A percentile compares a stretch with the other conserved stretches of the same genome.
Conservation (phyloP, 2,797 vertebrate species). For the Aulostomus chinensis region DNA sequence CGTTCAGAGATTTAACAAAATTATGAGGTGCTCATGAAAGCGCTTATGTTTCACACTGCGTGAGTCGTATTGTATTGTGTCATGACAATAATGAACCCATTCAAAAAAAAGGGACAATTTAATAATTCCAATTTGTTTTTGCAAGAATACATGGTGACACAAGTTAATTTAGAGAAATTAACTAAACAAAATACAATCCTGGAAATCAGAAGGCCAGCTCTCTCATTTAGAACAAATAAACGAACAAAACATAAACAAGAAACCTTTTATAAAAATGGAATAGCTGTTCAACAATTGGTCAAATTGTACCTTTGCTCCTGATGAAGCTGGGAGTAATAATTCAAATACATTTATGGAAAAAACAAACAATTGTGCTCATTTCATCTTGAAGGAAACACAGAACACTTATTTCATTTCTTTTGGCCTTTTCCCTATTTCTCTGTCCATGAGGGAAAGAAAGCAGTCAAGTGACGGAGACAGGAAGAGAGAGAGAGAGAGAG, state of each 20-base stretch:
- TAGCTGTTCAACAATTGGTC: too few relatives aligned
- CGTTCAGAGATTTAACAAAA: background rate
- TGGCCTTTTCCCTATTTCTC: slow-evolving; percentile 15
- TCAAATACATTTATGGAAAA: background rate
- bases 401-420: slow-evolving; percentile 1
- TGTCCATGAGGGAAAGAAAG: slow-evolving; percentile 10
- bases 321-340: background rate
- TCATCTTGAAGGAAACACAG: background rate
- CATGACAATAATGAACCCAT: background rate
- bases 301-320: too few relatives aligned
- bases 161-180: background rate
- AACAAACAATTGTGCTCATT: background rate
- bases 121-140: background rate
- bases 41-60: slow-evolving; percentile 2
- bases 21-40: background rate
- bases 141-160: background rate
- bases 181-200: background rate
- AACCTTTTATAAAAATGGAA: background rate
- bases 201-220: background rate
- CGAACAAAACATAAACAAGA: too few relatives aligned
- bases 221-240: too few relatives aligned
- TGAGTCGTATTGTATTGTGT: background rate
- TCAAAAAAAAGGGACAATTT: background rate
- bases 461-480: too few relatives aligned
- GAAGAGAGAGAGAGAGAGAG: slow-evolving; percentile 41